phyloP scores from a whole-genome alignment of 2,797 vertebrate species.

The Tapera naevia region DNA sequence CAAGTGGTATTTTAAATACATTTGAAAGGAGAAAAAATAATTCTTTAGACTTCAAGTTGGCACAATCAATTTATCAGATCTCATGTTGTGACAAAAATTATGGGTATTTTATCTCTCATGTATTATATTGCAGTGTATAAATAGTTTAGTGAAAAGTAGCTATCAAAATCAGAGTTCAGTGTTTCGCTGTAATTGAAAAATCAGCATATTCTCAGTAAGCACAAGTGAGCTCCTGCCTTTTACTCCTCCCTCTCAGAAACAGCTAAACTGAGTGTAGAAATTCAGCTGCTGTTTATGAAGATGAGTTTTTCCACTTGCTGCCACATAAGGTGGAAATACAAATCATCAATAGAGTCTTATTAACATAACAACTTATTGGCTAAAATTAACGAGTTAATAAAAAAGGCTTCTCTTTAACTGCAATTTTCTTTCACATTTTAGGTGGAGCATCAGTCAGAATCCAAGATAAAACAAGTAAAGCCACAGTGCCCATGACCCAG shows the following conservation, averaged over 20 bases:
- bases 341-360: not conserved
- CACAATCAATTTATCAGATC: constrained; percentile 22
- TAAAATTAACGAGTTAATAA: not conserved
- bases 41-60: constrained; percentile 8
- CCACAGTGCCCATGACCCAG: not conserved
- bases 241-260: not conserved
- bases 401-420: not conserved
- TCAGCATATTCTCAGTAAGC: not conserved
- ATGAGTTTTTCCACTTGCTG: not conserved
- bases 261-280: not conserved
- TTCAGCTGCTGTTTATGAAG: not conserved
- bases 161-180: not conserved
- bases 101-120: not conserved
- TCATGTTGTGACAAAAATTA: constrained; percentile 14
- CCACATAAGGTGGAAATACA: not conserved
- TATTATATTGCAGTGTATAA: constrained; percentile 9
- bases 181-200: not conserved
- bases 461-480: not conserved
- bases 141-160: constrained; percentile 7
- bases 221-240: not conserved
- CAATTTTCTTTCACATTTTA: not conserved
- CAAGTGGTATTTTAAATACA: constrained; percentile 46
- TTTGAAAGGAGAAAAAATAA: constrained; percentile 17
- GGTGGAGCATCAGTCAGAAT: not conserved
- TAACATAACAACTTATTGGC: not conserved